Percentiles rank a stretch among this genome's conserved stretches.
These are phyloP conservation scores for Triplophysa yarkandensis DNA, from an alignment of 2,797 vertebrate genomes.

Conservation along the genomic window DNA sequence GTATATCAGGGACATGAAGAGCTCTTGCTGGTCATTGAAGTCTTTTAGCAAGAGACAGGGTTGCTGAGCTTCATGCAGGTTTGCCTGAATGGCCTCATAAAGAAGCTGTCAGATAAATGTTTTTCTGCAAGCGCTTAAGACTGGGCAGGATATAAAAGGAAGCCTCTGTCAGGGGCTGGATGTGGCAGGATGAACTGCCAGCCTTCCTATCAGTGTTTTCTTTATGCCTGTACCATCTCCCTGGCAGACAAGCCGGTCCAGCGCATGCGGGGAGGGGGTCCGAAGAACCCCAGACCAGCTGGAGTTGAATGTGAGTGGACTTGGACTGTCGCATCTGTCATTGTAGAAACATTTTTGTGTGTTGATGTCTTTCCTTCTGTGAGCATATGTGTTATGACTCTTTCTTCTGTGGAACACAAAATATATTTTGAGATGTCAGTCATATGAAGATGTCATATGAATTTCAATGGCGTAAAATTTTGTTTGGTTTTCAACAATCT, in stretches of 20 bases:
- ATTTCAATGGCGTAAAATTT: too few species aligned
- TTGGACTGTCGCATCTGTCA: slow-evolving; percentile 59
- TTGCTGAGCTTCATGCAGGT: slow-evolving; percentile 66
- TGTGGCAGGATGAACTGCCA: slow-evolving; percentile 71
- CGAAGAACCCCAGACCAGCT: slow-evolving; percentile 66
- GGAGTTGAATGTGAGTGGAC: slow-evolving; percentile 60
- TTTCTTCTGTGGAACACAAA: too few species aligned
- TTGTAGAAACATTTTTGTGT: slow-evolving; percentile 47
- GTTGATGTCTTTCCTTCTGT: too few species aligned
- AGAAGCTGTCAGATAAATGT: slow-evolving; percentile 74
- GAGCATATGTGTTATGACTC: too few species aligned
- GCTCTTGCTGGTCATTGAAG: slow-evolving; percentile 40
- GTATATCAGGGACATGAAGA: slow-evolving; percentile 34
- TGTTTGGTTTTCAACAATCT: too few species aligned
- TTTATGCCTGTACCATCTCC: slow-evolving; percentile 71
- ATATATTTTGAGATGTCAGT: too few species aligned
- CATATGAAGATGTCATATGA: too few species aligned
- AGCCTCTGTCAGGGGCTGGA: slow-evolving; percentile 73
- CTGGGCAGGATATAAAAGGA: slow-evolving; percentile 74
- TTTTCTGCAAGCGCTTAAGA: slow-evolving; percentile 59
- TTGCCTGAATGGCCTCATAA: slow-evolving; percentile 67
- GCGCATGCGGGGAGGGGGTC: slow-evolving; percentile 64
- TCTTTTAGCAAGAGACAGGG: slow-evolving; percentile 47
- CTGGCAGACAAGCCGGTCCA: slow-evolving; percentile 50
- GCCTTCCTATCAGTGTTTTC: slow-evolving; percentile 73